A percentile compares a stretch with the other conserved stretches of the same genome.
Evolutionary conservation across 2,797 vertebrate genomes (phyloP).

Genomic region (Tokudaia muenninki): DNA sequence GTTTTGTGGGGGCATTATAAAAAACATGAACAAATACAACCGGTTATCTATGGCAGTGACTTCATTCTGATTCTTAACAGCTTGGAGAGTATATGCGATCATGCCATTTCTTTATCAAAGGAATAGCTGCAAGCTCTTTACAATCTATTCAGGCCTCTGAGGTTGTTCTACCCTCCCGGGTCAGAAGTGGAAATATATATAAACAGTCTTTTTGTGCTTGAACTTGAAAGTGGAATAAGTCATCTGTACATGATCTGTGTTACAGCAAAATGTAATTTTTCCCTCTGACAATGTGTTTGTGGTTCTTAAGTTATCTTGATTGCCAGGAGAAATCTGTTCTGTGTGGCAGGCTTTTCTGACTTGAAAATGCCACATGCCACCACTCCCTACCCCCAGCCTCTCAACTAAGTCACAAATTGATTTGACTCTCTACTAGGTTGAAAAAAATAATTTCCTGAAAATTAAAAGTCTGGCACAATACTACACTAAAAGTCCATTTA

Average conservation of each 20-base stretch:
- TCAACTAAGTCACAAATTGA: conserved; percentile 85
- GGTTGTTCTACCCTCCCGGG: conserved; percentile 79
- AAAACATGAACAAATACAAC: conserved; percentile 57
- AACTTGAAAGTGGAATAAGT: conserved; percentile 89
- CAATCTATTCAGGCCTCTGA: conserved; percentile 78
- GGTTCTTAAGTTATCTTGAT: conserved; percentile 88
- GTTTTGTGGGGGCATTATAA: not conserved
- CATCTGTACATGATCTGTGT: conserved; percentile 87
- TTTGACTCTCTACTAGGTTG: conserved; percentile 75
- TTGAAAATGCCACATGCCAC: conserved; percentile 82
- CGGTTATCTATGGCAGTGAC: conserved; percentile 76
- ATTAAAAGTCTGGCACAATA: conserved; percentile 84
- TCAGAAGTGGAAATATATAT: conserved; percentile 86
- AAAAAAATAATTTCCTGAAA: conserved; percentile 83
- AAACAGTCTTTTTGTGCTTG: conserved; percentile 85
- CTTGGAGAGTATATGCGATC: conserved; percentile 70
- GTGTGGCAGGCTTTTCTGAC: conserved; percentile 78
- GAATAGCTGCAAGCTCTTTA: conserved; percentile 78
- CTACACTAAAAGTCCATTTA: conserved; percentile 82
- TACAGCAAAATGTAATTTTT: conserved; percentile 88
- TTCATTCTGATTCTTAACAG: conserved; percentile 74
- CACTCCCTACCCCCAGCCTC: conserved; percentile 59
- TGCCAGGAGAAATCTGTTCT: conserved; percentile 87
- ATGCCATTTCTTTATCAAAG: conserved; percentile 77
- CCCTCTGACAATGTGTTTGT: conserved; percentile 87